Evolutionary conservation across 2,888 invertebrate species (phyloP), one percentile per base, ranked within the genome.

Genomic region (Cheilosia grossa): DNA sequence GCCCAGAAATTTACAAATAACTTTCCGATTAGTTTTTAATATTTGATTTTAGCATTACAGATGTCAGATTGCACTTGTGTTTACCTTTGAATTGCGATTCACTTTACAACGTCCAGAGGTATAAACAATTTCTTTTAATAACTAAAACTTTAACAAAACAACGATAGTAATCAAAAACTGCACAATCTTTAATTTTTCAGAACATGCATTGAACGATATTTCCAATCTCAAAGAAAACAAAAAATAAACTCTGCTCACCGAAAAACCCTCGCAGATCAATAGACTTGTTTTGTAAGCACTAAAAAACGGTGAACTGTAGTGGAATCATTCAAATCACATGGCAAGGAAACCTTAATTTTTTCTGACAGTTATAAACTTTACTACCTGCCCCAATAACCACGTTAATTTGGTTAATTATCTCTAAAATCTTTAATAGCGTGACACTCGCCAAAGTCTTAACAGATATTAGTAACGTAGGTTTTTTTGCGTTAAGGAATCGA

Each of bases 301-400:
- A 6, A 40, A 6, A 40, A 42, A 42, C 4, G 24, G 24, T 42
- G n/a, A 33, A 40, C 24, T 42, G 37, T n/a, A 59, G 42, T 42
- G 13, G 24, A 51, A 37, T 37, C 30, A 42, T 51, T 27, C 30
- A 19, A 51, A 53, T 72, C 72, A 72, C 61, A 53, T 13, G 72
- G 53, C n/a, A 51, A 51, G 19, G 17, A 42, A 2, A 21, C 17
- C 10, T 33, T 49, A 2, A 2, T 47, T 63, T 63, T 33, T 37
- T 33, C 24, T 53, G 4, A 15, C 9, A 19, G 59, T 61, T 42
- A 72, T 72, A 61, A 61, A 72, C 9, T 72, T 72, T 61, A 72
- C 7, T 10, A 53, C 27, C n/a, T 42, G 15, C 15, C 61, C 15
- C 40, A 61, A 72, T 72, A 61, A 61, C 53, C 51, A 72, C 19